A percentile compares a stretch with the other conserved stretches of the same genome.
phyloP scores from a whole-genome alignment of 2,888 invertebrate genomes.

The Ferdinandea cuprea region DNA sequence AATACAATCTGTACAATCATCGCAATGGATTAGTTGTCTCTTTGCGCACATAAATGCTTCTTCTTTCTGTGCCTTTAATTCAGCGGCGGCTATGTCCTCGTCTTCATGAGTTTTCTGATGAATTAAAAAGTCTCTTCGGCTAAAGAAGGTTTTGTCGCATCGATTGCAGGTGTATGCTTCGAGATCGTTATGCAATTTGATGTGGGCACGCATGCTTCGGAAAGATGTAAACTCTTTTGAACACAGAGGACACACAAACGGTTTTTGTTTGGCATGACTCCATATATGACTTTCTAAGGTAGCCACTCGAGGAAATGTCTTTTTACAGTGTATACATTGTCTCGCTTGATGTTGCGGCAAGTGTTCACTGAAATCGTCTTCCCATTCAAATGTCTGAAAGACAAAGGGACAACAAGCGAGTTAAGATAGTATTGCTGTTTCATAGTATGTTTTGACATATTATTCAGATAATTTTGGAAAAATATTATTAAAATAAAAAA shows the following conservation, averaged over 20 bases:
- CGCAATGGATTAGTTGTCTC: not conserved
- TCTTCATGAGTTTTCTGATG: not conserved
- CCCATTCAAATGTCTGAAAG: no score
- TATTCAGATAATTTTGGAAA: no score
- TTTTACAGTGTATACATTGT: not conserved
- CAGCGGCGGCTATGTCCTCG: not conserved
- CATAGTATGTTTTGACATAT: no score
- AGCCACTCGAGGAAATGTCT: not conserved
- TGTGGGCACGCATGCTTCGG: not conserved
- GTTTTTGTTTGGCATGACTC: not conserved
- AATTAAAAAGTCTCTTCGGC: not conserved
- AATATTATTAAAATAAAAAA: no score
- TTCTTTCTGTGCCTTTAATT: not conserved
- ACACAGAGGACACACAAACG: not conserved
- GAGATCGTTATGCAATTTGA: not conserved
- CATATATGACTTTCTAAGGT: not conserved
- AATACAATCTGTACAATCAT: not conserved
- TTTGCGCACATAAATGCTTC: not conserved
- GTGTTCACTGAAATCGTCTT: no score
- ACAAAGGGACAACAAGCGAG: no score
- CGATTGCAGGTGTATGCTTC: no score
- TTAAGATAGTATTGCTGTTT: no score
- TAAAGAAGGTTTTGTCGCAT: not conserved
- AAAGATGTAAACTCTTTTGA: not conserved
- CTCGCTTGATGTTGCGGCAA: no score